Evolutionary conservation across 53 echinoderm and acorn worm species (phyloP), one percentile per base, ranked within the genome.

Genomic region (Holothuria leucospilota): DNA sequence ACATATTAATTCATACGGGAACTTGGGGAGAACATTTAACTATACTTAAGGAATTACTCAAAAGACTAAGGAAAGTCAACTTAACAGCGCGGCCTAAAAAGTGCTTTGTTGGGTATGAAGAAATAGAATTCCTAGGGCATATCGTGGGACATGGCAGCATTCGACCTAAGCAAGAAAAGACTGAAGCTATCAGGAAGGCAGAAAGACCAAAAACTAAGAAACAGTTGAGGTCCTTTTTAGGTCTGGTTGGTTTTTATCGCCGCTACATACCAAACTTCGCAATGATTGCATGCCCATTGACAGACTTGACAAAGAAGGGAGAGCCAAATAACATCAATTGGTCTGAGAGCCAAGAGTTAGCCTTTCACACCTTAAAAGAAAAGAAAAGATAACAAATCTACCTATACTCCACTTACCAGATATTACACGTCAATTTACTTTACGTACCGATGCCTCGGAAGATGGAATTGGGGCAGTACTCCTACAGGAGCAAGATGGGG

Each of bases 391-490:
- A 41, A 34, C n/a, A 5, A 66, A 16, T 59, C 42, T 78, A 25
- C 85, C 85, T 20, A 68, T 85, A 41, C 81, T 87, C 9, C 69
- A 66, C n/a, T 53, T 89, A 5, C 85, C 79, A 4, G 77, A 89
- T 51, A 20, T 51, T 0, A 26, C 8, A 39, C 60, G 59, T 39
- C 23, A 56, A 25, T n/a, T n/a, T n/a, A 18, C 85, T 0, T 72
- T 90, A 1, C 62, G 86, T 13, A 86, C 75, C 2, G 86, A 81
- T 86, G 90, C 86, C 21, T 90, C 65, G 0, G 62, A 86, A 6
- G 81, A 27, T 40, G 81, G 90, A n/a, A 86, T 90, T 23, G 86
- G 90, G 16, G 85, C 86, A 7, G 59, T 89, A 8, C 26, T 89
- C 12, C 39, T 77, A 6, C 89, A 88, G 71, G 83, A 88, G 51